Evolutionary conservation across 1,140 invertebrate species (phyloP).

Genomic region (Steinernema khuongi): DNA sequence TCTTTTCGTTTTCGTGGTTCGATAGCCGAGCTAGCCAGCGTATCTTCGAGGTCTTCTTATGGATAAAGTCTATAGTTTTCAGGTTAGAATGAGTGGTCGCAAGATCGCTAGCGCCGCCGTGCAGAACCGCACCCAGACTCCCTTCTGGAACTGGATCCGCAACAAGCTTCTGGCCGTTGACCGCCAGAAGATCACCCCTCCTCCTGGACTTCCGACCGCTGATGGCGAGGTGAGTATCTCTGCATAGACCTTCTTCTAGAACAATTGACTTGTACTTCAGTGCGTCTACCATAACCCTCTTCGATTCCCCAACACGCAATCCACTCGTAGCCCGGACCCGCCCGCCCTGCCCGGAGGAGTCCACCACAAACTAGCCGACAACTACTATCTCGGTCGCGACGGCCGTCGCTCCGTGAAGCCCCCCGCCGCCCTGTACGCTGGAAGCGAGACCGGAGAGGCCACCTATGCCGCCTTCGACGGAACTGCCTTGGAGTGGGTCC

Average conservation of each 20-base stretch:
- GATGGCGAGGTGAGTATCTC: slow-evolving; percentile 36
- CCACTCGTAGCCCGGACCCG: slow-evolving; percentile 32
- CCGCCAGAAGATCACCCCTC: slow-evolving; percentile 27
- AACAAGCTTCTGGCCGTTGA: slow-evolving; percentile 38
- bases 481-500: slow-evolving; percentile 15
- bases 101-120: slow-evolving; percentile 39
- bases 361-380: slow-evolving; percentile 40
- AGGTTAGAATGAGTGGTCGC: slow-evolving; percentile 15
- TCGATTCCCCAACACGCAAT: slow-evolving; percentile 40
- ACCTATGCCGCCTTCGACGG: slow-evolving; percentile 10
- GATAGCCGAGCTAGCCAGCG: background rate
- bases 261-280: slow-evolving; percentile 15
- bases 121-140: slow-evolving; percentile 38
- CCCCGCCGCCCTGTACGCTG: slow-evolving; percentile 32
- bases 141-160: slow-evolving; percentile 37
- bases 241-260: background rate
- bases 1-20: background rate
- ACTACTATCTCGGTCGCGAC: slow-evolving; percentile 40
- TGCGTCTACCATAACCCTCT: slow-evolving; percentile 30
- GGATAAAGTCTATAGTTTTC: too few relatives aligned
- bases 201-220: slow-evolving; percentile 29
- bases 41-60: background rate
- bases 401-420: slow-evolving; percentile 33
- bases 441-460: slow-evolving; percentile 20
- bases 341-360: slow-evolving; percentile 38